Percentiles rank a stretch among this genome's conserved stretches.
Conservation (phyloP, 2,888 invertebrate genomes). For the Plebejus anna region DNA sequence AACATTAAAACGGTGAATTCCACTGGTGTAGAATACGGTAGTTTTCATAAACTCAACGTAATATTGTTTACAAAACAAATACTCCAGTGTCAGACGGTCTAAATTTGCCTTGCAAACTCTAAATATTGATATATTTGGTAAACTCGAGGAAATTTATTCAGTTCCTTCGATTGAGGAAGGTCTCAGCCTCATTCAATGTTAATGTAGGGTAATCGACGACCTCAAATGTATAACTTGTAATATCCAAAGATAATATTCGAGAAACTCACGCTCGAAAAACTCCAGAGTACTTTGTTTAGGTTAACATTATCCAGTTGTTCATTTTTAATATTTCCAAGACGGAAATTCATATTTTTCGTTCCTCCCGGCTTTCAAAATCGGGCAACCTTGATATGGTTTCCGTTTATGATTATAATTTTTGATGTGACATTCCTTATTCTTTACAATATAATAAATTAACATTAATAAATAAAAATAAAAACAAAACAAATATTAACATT, state of each 20-base stretch:
- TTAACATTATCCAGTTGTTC: neutral
- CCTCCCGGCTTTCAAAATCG: neutral
- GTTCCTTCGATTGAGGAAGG: neutral
- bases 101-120: conserved; percentile 16
- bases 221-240: conserved; percentile 15
- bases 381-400: neutral
- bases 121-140: conserved; percentile 21
- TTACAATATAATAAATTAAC: neutral
- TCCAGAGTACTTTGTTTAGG: conserved; percentile 4
- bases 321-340: neutral
- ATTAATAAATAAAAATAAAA: too few species aligned
- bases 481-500: neutral
- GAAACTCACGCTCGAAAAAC: conserved; percentile 13
- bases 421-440: neutral
- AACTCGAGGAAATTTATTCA: conserved; percentile 11
- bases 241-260: conserved; percentile 1
- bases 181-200: neutral
- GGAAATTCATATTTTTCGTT: neutral
- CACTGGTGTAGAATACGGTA: conserved; percentile 25
- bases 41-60: conserved; percentile 28
- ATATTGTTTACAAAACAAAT: conserved; percentile 29
- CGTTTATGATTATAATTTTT: neutral
- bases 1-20: neutral
- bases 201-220: conserved; percentile 12
- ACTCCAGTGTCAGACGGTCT: neutral